These are phyloP conservation scores for Salvelinus namaycush DNA, from an alignment of 2,113 vertebrate species.

Conservation along the genomic window DNA sequence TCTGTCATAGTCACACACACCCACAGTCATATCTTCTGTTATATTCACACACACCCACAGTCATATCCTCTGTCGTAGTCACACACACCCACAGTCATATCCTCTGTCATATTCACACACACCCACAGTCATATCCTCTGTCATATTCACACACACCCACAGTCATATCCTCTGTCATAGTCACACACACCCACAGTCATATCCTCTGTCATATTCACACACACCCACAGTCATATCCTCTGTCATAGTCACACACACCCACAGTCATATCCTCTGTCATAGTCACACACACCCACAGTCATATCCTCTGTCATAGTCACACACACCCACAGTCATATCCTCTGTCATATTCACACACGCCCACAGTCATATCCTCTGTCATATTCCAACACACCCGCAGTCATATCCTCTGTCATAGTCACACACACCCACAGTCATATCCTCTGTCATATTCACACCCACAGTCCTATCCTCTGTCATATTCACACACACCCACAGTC, in stretches of 20 bases:
- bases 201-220: constrained; percentile 8
- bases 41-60: not conserved
- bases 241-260: too few relatives aligned
- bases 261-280: constrained; percentile 38
- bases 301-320: not conserved
- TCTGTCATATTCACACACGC: not conserved
- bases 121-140: not conserved
- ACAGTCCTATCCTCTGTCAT: not conserved
- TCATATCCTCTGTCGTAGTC: not conserved
- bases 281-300: constrained; percentile 6
- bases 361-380: too few relatives aligned
- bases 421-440: constrained; percentile 15
- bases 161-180: too few relatives aligned
- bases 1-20: constrained; percentile 46
- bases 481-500: too few relatives aligned
- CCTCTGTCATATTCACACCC: constrained; percentile 5
- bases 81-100: not conserved
- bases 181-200: too few relatives aligned
- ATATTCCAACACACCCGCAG: too few relatives aligned
- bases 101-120: too few relatives aligned
- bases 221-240: constrained; percentile 22
- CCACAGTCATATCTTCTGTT: not conserved
- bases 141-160: constrained; percentile 13
- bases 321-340: constrained; percentile 2
- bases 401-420: constrained; percentile 33